Conservation (phyloP, 2,888 invertebrate genomes). For the Xanthia icteritia region DNA sequence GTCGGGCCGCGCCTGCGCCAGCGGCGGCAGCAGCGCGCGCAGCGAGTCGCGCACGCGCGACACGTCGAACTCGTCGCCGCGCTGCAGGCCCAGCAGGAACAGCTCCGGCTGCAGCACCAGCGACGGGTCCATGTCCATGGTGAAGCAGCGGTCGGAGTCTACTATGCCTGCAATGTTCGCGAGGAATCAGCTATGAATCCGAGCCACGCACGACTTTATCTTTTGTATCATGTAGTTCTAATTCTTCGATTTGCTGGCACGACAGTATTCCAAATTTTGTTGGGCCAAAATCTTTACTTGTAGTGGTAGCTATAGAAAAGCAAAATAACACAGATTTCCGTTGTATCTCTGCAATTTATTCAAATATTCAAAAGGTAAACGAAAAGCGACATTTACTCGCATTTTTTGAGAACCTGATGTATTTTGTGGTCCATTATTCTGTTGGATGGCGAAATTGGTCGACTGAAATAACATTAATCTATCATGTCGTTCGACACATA, state of each 20-base stretch:
- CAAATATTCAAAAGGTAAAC: background rate
- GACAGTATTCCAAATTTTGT: background rate
- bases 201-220: background rate
- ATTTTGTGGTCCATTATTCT: background rate
- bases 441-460: background rate
- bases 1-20: constrained; percentile 8
- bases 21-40: constrained; percentile 93
- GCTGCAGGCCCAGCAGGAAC: constrained; percentile 91
- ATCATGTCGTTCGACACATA: background rate
- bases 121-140: constrained; percentile 96
- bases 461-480: background rate
- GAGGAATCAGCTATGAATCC: background rate
- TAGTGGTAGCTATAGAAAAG: background rate
- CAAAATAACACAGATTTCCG: background rate
- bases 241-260: background rate
- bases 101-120: constrained; percentile 93
- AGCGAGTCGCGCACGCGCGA: constrained; percentile 93
- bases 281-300: background rate
- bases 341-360: background rate
- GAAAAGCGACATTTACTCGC: background rate
- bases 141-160: constrained; percentile 96
- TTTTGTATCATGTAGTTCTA: background rate
- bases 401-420: background rate
- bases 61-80: constrained; percentile 95
- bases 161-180: constrained; percentile 92